Evolutionary conservation across 1,140 invertebrate genomes (phyloP).

Genomic region (Oreohelix idahoensis): DNA sequence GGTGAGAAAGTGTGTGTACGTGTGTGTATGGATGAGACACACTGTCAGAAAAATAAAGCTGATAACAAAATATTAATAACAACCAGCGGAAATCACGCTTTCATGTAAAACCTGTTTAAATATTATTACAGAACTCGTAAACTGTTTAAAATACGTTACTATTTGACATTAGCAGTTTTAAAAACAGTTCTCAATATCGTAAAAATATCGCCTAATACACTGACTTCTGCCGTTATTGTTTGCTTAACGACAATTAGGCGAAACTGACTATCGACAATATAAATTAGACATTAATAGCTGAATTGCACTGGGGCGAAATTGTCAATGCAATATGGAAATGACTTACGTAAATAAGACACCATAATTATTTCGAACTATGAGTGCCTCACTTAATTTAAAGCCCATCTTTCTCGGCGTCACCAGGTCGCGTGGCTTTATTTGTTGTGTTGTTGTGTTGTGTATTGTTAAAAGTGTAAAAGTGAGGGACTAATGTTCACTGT

Average conservation of each 20-base stretch:
- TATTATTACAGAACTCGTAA: not conserved
- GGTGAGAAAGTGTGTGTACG: too few species aligned
- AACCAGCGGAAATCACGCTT: too few species aligned
- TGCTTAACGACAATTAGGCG: not conserved
- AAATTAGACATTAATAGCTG: not conserved
- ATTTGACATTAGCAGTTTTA: not conserved
- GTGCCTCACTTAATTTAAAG: not conserved
- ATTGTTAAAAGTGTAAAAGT: conserved; percentile 7
- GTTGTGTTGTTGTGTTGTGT: not conserved
- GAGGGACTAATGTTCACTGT: not conserved
- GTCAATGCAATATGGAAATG: not conserved
- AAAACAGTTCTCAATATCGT: not conserved
- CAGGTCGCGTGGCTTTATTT: not conserved
- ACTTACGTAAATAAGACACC: not conserved
- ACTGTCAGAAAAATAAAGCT: too few species aligned
- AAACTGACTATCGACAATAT: not conserved
- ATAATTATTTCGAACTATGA: not conserved
- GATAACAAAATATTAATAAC: too few species aligned
- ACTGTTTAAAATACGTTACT: not conserved
- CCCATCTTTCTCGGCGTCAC: not conserved
- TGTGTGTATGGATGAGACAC: too few species aligned
- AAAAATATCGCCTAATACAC: not conserved
- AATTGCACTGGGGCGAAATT: conserved; percentile 2
- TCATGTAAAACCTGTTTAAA: not conserved
- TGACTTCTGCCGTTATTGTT: not conserved